These are phyloP conservation scores for Pseudomyrmex sp. DNA, from an alignment of 1,140 invertebrate genomes.

Conservation along the genomic window DNA sequence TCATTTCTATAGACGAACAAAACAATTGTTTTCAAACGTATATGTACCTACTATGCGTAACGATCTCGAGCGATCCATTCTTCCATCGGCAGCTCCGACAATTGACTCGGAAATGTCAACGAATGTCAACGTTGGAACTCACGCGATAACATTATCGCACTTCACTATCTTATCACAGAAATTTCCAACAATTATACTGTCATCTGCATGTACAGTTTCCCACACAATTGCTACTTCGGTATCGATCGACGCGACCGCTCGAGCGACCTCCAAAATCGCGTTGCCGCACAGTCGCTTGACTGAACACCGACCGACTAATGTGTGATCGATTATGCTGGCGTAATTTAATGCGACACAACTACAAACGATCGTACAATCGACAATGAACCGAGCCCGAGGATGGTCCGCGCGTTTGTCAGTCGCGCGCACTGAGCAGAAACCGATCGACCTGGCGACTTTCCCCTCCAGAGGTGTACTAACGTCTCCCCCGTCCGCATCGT, in stretches of 20 bases:
- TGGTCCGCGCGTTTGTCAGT: conserved; percentile 30
- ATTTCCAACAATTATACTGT: neutral
- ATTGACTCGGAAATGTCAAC: no score
- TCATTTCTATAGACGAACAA: no score
- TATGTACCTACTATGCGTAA: neutral
- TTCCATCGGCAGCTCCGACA: neutral
- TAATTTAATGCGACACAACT: neutral
- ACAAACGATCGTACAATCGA: neutral
- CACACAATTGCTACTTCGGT: conserved; percentile 9
- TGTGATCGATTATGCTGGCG: neutral
- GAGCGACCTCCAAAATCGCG: conserved; percentile 27
- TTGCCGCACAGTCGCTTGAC: neutral
- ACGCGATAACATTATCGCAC: neutral
- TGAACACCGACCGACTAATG: neutral
- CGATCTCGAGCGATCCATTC: neutral
- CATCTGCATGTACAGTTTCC: neutral
- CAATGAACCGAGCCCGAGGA: neutral
- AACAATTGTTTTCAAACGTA: neutral
- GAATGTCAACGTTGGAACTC: no score
- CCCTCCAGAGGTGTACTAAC: conserved; percentile 69
- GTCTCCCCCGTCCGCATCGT: conserved; percentile 63
- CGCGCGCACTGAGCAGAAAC: conserved; percentile 34
- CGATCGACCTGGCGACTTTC: conserved; percentile 73
- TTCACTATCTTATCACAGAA: conserved; percentile 1
- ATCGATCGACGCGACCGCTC: conserved; percentile 42